Percentiles rank a stretch among this genome's conserved stretches.
These are phyloP conservation scores for Verasper variegatus DNA, from an alignment of 2,113 vertebrate species.

Conservation along the genomic window DNA sequence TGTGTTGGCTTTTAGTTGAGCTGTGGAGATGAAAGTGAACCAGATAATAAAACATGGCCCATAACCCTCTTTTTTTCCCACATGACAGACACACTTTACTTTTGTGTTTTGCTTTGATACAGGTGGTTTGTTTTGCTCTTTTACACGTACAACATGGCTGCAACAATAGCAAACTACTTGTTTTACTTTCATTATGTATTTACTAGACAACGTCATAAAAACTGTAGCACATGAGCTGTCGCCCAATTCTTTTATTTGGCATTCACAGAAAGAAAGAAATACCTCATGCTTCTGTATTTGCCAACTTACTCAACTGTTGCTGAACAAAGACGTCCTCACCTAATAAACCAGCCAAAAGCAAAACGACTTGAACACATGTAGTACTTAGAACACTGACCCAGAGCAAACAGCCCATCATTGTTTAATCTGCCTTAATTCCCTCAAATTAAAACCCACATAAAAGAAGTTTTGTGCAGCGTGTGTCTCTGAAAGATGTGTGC, in stretches of 20 bases:
- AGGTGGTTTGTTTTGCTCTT: too few relatives aligned
- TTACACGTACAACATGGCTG: too few relatives aligned
- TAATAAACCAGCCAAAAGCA: conserved; percentile 26
- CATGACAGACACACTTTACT: too few relatives aligned
- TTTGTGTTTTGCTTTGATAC: too few relatives aligned
- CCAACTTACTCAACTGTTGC: conserved; percentile 17
- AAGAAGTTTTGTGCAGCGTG: background rate
- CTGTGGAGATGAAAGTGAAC: conserved; percentile 66
- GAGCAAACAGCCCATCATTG: background rate
- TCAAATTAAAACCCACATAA: conserved; percentile 13
- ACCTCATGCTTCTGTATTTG: conserved; percentile 30
- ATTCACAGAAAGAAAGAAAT: conserved; percentile 18
- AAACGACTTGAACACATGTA: conserved; percentile 13
- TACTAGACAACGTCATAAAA: conserved; percentile 2
- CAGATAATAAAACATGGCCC: background rate
- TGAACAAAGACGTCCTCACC: conserved; percentile 24
- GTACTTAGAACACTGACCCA: conserved; percentile 11
- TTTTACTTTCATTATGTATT: background rate
- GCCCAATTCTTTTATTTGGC: conserved; percentile 8
- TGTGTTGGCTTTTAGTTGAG: conserved; percentile 44
- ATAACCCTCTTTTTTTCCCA: too few relatives aligned
- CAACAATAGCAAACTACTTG: too few relatives aligned
- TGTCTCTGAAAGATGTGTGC: background rate
- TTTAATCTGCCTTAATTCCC: conserved; percentile 32
- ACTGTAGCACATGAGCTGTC: background rate